These are phyloP conservation scores for Stenchaetothrips biformis DNA, from an alignment of 2,888 invertebrate genomes.

Conservation along the genomic window DNA sequence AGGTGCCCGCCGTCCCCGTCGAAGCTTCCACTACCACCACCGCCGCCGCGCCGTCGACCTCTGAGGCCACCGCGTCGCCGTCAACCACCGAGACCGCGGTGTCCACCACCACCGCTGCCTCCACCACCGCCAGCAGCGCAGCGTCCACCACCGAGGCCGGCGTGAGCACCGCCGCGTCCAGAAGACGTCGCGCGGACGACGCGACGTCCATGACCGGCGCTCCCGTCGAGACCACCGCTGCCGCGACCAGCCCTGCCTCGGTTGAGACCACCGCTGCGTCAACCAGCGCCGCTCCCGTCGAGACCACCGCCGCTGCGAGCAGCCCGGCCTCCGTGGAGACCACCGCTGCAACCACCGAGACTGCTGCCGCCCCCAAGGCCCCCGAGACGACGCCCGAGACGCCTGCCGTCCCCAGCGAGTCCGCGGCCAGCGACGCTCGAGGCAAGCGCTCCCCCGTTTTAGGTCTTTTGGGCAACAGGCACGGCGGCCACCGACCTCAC, in stretches of 20 bases:
- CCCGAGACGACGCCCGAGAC: not conserved
- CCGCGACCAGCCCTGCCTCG: not conserved
- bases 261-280: not conserved
- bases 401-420: not conserved
- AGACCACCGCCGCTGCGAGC: not conserved
- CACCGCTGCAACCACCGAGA: not conserved
- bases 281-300: not conserved
- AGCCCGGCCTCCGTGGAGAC: not conserved
- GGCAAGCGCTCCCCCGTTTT: constrained; percentile 9
- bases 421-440: not conserved
- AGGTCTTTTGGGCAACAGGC: not conserved
- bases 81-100: not conserved
- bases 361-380: not conserved
- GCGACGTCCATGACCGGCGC: not conserved
- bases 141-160: too few species aligned
- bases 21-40: not conserved
- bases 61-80: not conserved
- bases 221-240: not conserved
- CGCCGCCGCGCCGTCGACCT: not conserved
- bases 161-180: not conserved
- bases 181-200: not conserved
- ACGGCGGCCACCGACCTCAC: not conserved
- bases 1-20: not conserved
- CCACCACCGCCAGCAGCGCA: not conserved
- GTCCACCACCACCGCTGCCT: not conserved